A percentile compares a stretch with the other conserved stretches of the same genome.
phyloP scores from a whole-genome alignment of 2,113 vertebrate species.

The Syngnathoides biaculeatus region DNA sequence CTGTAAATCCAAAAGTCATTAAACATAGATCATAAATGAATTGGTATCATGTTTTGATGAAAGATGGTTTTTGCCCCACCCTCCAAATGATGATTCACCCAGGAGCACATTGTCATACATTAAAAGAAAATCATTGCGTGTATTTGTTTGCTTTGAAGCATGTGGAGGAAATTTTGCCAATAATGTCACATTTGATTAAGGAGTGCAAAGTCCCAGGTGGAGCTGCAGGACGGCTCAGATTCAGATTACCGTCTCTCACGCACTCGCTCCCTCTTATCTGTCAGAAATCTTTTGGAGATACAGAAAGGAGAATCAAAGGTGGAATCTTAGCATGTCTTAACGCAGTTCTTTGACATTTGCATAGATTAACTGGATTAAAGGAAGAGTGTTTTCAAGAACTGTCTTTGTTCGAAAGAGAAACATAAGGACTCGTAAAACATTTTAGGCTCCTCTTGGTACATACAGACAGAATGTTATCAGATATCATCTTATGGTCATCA shows the following conservation, averaged over 20 bases:
- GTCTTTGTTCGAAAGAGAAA: neutral
- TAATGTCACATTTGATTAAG: neutral
- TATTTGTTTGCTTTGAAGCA: neutral
- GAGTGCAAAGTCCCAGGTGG: slow-evolving; percentile 31
- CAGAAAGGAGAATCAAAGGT: too few species aligned
- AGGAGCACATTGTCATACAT: neutral
- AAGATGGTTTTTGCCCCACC: slow-evolving; percentile 7
- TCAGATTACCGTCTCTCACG: neutral
- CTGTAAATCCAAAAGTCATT: neutral
- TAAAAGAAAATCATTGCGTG: neutral
- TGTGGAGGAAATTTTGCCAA: neutral
- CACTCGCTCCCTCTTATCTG: slow-evolving; percentile 24
- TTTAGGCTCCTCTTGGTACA: neutral
- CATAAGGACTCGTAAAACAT: neutral
- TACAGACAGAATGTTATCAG: neutral
- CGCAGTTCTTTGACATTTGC: neutral
- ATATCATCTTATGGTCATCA: too few species aligned
- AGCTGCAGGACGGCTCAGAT: slow-evolving; percentile 11
- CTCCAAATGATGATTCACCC: slow-evolving; percentile 2
- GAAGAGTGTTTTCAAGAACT: neutral
- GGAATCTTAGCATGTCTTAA: neutral
- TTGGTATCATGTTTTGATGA: slow-evolving; percentile 12
- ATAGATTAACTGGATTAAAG: neutral
- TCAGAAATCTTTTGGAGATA: slow-evolving; percentile 36
- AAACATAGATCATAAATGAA: neutral